Base-by-base conservation (phyloP, 64 coral and sea anemone genomes). In the Porites lutea region DNA sequence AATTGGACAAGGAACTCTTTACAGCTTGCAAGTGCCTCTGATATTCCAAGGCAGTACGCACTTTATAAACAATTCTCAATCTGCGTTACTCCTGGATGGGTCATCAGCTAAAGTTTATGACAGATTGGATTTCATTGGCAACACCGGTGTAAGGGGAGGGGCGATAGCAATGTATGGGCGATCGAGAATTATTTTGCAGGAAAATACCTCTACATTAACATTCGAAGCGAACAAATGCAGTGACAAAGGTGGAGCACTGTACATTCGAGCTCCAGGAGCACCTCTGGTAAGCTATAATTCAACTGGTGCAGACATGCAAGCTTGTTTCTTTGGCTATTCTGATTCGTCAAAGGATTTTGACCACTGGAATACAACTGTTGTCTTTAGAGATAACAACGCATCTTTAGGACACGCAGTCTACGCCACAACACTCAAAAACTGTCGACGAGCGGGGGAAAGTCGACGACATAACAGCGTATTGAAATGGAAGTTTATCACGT, bases 121-220 rank as follows among this genome's bases (percentile, higher is more conserved):
- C 18, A 4, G 58, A 22, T n/a, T 94, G 3, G 23, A 62, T 5
- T 97, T 97, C 19, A 44, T 46, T 5, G 67, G 94, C 23, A 97
- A 97, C 78, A 84, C 48, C 48, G 95, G 95, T 0, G 76, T 82
- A 23, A 78, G 78, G 58, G 95, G 95, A 49, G 95, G 95, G 9
- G 95, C 95, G 14, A 63, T 97, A 12, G 82, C 95, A 62, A 87
- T 97, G 82, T 97, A 97, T 77, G 91, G 88, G 8, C 65, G 82
- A 48, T 90, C 95, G 47, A 94, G 89, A 72, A 74, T 97, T 15
- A 61, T 91, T 58, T 91, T 97, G 72, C 59, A 85, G 16, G 81
- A 88, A 50, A 75, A 91, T 9, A 87, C 95, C 6, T 59, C 18
- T 23, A 13, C 79, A 62, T 62, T 90, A 62, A 71, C 18, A 13